Base-by-base conservation (phyloP, 2,888 invertebrate genomes). In the Cosmorhoe ocellata region DNA sequence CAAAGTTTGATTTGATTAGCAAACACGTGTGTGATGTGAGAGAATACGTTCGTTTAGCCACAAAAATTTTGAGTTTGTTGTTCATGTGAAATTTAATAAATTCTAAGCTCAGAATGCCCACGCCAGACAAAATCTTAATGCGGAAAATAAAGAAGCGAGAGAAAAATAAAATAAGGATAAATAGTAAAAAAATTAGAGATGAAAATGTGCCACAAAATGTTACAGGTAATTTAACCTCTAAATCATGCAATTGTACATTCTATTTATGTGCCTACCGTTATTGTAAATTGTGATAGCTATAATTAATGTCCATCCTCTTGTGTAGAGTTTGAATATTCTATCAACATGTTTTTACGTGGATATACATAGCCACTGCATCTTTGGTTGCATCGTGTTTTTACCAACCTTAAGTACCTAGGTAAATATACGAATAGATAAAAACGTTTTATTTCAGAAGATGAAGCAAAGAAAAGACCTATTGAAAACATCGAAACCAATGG, bases 121-220 rank as follows among this genome's bases (percentile, higher is more conserved):
- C 93, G 1, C 93, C 92, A 46, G 94, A 95, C 57, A 94, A 94
- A 82, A 91, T 95, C 40, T 83, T 95, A 14, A 92, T 94, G 92
- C 90, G 94, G 46, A 96, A 96, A 83, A 95, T 96, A 26, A 95
- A 93, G 59, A 95, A 95, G 68, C 91, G 94, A 0, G 95, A 95
- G 65, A 94, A 94, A 66, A 93, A 92, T 59, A 96, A 94, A 72
- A 72, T 92, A 18, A 92, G 92, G 59, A 69, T 93, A 7, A 71
- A 74, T 8, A 76, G 78, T 41, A 64, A 93, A 63, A 93, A 93
- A 71, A 87, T 93, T 1, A 72, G 63, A 24, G 62, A 46, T 8
- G 55, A 67, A 38, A 65, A 58, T 28, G 56, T 56, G 39, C 27
- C 63, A 13, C 66, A 70, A 45, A 64, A 64, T 40, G 50, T 47